Percentiles rank a stretch among this genome's conserved stretches.
Conservation (phyloP, 2,797 vertebrate genomes). For the Aeoliscus strigatus region DNA sequence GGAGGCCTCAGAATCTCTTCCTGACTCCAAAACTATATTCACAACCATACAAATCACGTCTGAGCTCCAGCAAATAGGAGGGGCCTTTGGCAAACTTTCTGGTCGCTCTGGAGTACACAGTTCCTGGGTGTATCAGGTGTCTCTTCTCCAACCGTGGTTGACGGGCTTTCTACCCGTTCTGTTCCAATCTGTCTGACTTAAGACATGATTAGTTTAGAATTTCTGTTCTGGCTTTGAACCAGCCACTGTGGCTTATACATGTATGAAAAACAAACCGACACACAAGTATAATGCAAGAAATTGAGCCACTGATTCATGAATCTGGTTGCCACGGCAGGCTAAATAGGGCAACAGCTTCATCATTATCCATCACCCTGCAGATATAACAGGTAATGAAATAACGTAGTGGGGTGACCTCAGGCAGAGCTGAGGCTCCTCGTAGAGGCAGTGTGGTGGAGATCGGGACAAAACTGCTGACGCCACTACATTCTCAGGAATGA, state of each 20-base stretch:
- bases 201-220: neutral
- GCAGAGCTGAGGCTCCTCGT: slow-evolving; percentile 47
- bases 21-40: too few species aligned
- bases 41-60: too few species aligned
- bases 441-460: slow-evolving; percentile 45
- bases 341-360: slow-evolving; percentile 63
- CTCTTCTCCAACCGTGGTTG: too few species aligned
- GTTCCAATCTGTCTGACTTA: too few species aligned
- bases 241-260: slow-evolving; percentile 8
- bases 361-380: slow-evolving; percentile 58
- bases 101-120: too few species aligned
- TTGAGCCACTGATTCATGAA: slow-evolving; percentile 34
- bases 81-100: too few species aligned
- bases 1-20: slow-evolving; percentile 19
- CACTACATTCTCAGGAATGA: slow-evolving; percentile 71
- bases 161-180: too few species aligned
- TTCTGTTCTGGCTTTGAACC: slow-evolving; percentile 5
- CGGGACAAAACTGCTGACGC: slow-evolving; percentile 72
- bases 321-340: slow-evolving; percentile 37
- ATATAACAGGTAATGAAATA: slow-evolving; percentile 64
- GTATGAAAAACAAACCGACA: slow-evolving; percentile 5
- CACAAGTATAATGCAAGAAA: slow-evolving; percentile 38
- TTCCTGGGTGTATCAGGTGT: too few species aligned
- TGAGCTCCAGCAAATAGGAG: too few species aligned
- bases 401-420: slow-evolving; percentile 63